A percentile compares a stretch with the other conserved stretches of the same genome.
phyloP scores from a whole-genome alignment of 2,797 vertebrate species.

The Propithecus deckenii region DNA sequence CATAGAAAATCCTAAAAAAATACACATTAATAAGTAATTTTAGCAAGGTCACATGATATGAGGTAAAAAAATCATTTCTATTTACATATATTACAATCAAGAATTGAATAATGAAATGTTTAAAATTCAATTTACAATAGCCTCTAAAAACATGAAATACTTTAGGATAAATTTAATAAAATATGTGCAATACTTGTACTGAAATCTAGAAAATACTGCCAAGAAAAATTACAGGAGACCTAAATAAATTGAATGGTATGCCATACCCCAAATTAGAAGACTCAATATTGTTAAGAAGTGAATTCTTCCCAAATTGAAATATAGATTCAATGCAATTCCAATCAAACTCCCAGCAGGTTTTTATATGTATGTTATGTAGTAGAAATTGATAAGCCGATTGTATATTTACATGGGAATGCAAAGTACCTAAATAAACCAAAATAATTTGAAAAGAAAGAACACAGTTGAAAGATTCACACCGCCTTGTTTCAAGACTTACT shows the following conservation, averaged over 20 bases:
- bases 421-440: not conserved
- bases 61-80: not conserved
- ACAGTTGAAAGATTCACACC: not conserved
- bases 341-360: not conserved
- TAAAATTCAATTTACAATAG: not conserved
- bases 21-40: not conserved
- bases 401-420: not conserved
- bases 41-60: not conserved
- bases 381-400: not conserved
- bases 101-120: not conserved
- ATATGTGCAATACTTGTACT: not conserved
- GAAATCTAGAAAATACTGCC: not conserved
- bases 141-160: not conserved
- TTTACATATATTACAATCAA: not conserved
- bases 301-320: not conserved
- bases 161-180: not conserved
- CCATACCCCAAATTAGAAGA: not conserved
- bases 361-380: not conserved
- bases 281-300: not conserved
- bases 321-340: not conserved
- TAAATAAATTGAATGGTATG: not conserved
- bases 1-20: not conserved
- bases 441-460: not conserved
- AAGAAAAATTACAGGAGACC: not conserved
- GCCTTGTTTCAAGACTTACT: not conserved